These are phyloP conservation scores for Barbus barbus DNA, from an alignment of 2,113 vertebrate genomes.

Conservation along the genomic window DNA sequence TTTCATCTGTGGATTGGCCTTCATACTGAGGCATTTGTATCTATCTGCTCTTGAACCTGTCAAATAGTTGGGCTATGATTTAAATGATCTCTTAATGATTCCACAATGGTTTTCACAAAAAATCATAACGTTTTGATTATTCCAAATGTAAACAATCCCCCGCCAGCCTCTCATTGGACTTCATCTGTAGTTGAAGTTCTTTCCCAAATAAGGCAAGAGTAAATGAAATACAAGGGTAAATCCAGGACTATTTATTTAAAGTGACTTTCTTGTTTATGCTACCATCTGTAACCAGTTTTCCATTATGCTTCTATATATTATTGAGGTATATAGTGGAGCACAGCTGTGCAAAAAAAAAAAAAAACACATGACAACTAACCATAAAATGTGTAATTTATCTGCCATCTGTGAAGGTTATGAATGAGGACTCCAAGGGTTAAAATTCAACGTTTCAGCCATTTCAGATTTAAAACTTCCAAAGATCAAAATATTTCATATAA, in stretches of 20 bases:
- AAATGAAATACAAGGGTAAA: conserved; percentile 70
- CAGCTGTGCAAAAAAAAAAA: conserved; percentile 60
- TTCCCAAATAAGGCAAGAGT: conserved; percentile 74
- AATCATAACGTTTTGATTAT: conserved; percentile 71
- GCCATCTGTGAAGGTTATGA: conserved; percentile 14
- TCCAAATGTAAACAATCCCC: conserved; percentile 68
- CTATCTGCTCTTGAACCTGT: conserved; percentile 71
- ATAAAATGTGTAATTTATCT: conserved; percentile 6
- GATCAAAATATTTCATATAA: neutral
- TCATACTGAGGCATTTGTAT: conserved; percentile 77
- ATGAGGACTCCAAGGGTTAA: conserved; percentile 32
- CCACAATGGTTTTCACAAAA: conserved; percentile 62
- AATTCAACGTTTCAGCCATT: neutral
- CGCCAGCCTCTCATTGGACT: conserved; percentile 54
- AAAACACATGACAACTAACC: conserved; percentile 43
- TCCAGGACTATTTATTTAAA: conserved; percentile 69
- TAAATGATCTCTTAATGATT: conserved; percentile 62
- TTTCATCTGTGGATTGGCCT: conserved; percentile 74
- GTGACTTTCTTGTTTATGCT: conserved; percentile 68
- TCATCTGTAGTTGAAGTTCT: conserved; percentile 56
- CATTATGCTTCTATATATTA: conserved; percentile 52
- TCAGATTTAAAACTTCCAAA: conserved; percentile 29
- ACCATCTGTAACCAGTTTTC: conserved; percentile 61
- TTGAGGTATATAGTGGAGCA: conserved; percentile 42
- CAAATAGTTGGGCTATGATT: conserved; percentile 65